A percentile compares a stretch with the other conserved stretches of the same genome.
phyloP scores from a whole-genome alignment of 2,797 vertebrate species.

The Lagorchestes hirsutus region DNA sequence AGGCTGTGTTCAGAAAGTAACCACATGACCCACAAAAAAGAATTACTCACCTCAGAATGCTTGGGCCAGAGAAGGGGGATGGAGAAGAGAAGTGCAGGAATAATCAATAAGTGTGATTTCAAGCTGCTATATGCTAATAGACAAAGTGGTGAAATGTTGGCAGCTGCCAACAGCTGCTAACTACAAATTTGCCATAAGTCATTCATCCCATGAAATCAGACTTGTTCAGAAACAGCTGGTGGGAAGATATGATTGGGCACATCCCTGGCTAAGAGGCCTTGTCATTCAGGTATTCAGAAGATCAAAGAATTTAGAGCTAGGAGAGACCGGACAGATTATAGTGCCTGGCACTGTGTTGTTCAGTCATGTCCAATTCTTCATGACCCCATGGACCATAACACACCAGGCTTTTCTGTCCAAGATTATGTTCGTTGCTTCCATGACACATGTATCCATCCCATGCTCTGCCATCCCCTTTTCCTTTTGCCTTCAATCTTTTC shows the following conservation, averaged over 20 bases:
- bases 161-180: neutral
- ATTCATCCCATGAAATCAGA: neutral
- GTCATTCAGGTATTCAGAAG: neutral
- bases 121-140: neutral
- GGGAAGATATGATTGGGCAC: neutral
- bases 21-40: neutral
- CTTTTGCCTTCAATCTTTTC: neutral
- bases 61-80: neutral
- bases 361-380: neutral
- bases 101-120: neutral
- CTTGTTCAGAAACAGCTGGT: neutral
- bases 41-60: neutral
- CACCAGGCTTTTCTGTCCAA: neutral
- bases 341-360: neutral
- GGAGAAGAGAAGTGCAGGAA: neutral
- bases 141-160: neutral
- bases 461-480: neutral
- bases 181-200: neutral
- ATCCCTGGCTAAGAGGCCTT: neutral
- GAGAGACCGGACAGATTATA: neutral
- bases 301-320: neutral
- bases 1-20: neutral
- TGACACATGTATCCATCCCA: neutral
- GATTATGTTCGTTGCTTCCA: neutral
- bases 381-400: neutral